Conservation (phyloP, 2,113 vertebrate genomes). For the Muntiacus reevesi region DNA sequence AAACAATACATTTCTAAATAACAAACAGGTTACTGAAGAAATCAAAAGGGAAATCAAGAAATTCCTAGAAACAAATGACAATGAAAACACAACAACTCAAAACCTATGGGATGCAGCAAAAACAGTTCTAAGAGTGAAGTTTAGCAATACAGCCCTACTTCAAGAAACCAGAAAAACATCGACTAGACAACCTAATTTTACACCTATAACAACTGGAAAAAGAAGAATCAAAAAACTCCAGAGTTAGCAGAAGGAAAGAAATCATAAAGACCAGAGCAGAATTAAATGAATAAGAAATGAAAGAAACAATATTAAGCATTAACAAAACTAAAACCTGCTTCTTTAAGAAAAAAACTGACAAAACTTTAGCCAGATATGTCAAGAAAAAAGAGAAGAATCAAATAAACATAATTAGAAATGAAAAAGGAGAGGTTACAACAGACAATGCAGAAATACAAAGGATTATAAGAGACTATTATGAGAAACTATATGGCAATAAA, state of each 20-base stretch:
- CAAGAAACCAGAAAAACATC: not conserved
- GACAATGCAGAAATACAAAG: not conserved
- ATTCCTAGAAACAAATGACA: not conserved
- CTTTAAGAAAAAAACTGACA: not conserved
- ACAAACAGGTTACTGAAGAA: not conserved
- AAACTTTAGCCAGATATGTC: not conserved
- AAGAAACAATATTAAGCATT: not conserved
- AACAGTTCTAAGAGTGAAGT: not conserved
- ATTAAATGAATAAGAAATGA: not conserved
- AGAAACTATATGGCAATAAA: not conserved
- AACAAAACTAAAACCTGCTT: not conserved
- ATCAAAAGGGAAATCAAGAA: not conserved
- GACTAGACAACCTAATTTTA: not conserved
- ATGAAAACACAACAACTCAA: not conserved
- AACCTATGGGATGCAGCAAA: not conserved
- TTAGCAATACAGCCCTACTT: not conserved
- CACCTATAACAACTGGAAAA: not conserved
- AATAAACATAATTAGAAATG: not conserved
- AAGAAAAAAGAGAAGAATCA: not conserved
- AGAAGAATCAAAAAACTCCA: not conserved
- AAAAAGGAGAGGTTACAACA: not conserved
- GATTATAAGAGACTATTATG: not conserved
- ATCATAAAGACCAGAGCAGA: not conserved
- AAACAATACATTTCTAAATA: not conserved
- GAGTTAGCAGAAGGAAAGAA: not conserved